Base-by-base conservation (phyloP, 2,888 invertebrate genomes). In the Eupeodes latifasciatus region DNA sequence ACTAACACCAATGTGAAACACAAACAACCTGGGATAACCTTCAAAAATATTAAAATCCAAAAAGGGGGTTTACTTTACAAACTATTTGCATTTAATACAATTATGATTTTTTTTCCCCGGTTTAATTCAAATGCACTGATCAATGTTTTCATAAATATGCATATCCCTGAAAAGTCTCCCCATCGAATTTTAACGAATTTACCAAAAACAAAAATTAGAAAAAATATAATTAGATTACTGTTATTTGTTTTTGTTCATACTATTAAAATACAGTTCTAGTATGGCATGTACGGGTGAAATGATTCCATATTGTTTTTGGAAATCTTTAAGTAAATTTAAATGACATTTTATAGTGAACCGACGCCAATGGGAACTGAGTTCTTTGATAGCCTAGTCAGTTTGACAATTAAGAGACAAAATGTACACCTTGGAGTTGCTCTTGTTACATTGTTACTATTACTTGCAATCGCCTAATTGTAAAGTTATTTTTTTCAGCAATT, bases 181-280 rank as follows among this genome's bases (percentile, higher is more conserved):
- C 44, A 85, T 81, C 81, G 85, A 76, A 85, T 64, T 76, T 51
- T 81, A 85, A 89, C 89, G 89, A 89, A 89, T 89, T 85, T 85
- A 85, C 59, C 77, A 81, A 85, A 19, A 85, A 55, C 61, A 47
- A 19, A 69, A 75, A 59, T 78, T 71, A 67, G 75, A 75, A 81
- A 62, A 12, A 36, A 19, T 69, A 36, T 19, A 72, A 80, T 80
- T 81, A 75, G 59, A 80, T 87, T 77, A 53, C 40, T 64, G 71
- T 80, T 51, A 36, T 59, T 59, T 59, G 59, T 34, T 59, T 14
- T 36, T 59, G 14, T 36, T 59, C 34, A 36, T 36, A 59, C 7
- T 59, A 36, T 36, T 59, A 59, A 59, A 9, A 36, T 59, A n/a
- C 34, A 36, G n/a, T 7, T 4, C n/a, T 36, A 34, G 14, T 59